Conservation (phyloP, 2,797 vertebrate genomes). For the Babyrousa celebensis region DNA sequence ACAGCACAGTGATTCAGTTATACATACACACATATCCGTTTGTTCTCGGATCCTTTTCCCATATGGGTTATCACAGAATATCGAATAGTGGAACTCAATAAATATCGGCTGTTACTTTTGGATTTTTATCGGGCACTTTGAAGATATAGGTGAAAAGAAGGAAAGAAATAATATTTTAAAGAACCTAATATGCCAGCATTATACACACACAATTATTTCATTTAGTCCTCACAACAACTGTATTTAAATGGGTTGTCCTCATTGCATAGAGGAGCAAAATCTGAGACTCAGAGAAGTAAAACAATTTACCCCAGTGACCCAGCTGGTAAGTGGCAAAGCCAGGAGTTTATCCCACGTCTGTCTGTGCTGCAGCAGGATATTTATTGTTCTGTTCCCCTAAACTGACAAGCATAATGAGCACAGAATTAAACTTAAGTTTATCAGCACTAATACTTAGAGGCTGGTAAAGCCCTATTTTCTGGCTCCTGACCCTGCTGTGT, state of each 20-base stretch:
- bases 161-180: neutral
- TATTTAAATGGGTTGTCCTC: neutral
- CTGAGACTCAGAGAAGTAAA: neutral
- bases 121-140: slow-evolving; percentile 31
- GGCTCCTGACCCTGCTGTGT: neutral
- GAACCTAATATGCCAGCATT: neutral
- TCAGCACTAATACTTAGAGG: neutral
- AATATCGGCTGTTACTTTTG: slow-evolving; percentile 52
- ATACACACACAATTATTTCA: neutral
- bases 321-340: neutral
- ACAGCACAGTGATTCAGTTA: too few relatives aligned
- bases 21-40: too few relatives aligned
- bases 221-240: neutral
- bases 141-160: slow-evolving; percentile 40
- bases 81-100: neutral
- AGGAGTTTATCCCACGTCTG: neutral
- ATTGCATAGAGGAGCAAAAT: slow-evolving; percentile 22
- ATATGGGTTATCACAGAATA: too few relatives aligned
- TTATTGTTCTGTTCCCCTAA: neutral
- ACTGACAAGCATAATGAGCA: neutral
- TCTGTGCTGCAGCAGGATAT: neutral
- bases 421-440: slow-evolving; percentile 26
- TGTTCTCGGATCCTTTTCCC: too few relatives aligned
- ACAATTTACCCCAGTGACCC: neutral
- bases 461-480: neutral